Percentiles rank a stretch among this genome's conserved stretches.
These are phyloP conservation scores for Temnothorax unifasciatus DNA, from an alignment of 2,888 invertebrate species.

Conservation along the genomic window DNA sequence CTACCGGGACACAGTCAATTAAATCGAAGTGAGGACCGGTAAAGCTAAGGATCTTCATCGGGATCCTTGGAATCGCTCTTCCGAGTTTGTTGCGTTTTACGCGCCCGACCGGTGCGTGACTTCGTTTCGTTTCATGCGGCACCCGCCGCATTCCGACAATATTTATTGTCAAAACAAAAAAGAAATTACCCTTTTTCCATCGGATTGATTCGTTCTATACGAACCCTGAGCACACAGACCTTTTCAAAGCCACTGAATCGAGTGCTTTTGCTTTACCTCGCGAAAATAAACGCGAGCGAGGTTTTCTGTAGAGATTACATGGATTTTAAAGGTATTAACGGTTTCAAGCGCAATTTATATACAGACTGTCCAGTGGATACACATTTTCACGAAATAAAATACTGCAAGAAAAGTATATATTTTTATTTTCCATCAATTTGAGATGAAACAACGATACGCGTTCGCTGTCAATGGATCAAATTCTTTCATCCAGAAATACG, in stretches of 20 bases:
- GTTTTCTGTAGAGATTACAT: constrained; percentile 48
- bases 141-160: constrained; percentile 2
- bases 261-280: constrained; percentile 31
- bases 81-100: neutral
- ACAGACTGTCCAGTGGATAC: constrained; percentile 32
- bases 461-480: constrained; percentile 2
- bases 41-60: constrained; percentile 51
- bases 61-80: constrained; percentile 66
- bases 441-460: neutral
- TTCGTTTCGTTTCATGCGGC: constrained; percentile 1
- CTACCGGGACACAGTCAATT: constrained; percentile 67
- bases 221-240: constrained; percentile 6
- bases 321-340: constrained; percentile 51
- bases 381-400: constrained; percentile 23
- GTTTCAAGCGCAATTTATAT: constrained; percentile 44
- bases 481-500: neutral
- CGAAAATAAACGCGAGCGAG: constrained; percentile 39
- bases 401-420: neutral
- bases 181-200: constrained; percentile 24
- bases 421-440: constrained; percentile 7
- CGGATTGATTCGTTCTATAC: constrained; percentile 36
- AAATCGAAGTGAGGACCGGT: constrained; percentile 60
- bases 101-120: constrained; percentile 40
- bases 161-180: constrained; percentile 47
- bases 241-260: constrained; percentile 39